Evolutionary conservation across 1,140 invertebrate species (phyloP), one percentile per base, ranked within the genome.

Genomic region (Acromyrmex echinatior): DNA sequence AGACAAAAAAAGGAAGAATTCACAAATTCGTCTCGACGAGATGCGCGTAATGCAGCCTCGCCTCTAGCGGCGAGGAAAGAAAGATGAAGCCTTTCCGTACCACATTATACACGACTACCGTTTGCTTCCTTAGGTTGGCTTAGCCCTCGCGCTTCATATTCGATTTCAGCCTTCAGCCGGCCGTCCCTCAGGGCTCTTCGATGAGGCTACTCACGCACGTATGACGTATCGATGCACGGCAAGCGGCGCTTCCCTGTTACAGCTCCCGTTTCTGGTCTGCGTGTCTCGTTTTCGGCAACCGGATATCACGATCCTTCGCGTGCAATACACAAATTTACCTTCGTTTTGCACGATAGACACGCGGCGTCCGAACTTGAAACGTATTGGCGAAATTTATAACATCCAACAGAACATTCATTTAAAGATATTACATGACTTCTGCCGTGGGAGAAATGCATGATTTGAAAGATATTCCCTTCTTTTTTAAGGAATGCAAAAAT

Each of bases 81-180:
- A 89, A 92, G 86, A 91, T 78, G 93, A 93, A 93, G 92, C 92
- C 92, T 88, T 93, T 92, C 70, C 82, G 73, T 76, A 68, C 60
- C 53, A 56, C 45, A 60, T n/a, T 14, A 74, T 63, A 84, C 71
- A 39, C 77, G 88, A 90, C 91, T 93, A 92, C 91, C 88, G 93
- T 92, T 86, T 87, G 91, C 89, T 90, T 90, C 74, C 84, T 88
- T 86, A 80, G 62, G 71, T 63, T 85, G 82, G 90, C 90, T 92
- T 89, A 93, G 89, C 91, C 87, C 91, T 89, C 77, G 88, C 79
- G 79, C 25, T 89, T 93, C 93, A 92, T 93, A 93, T 93, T 93
- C 93, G 91, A 93, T 93, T 93, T 93, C 93, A 93, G 49, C 58
- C 53, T 92, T 92, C 87, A 92, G 58, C 76, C 68, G 77, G 51